Conservation (phyloP, 2,113 vertebrate species). For the Piliocolobus tephrosceles region DNA sequence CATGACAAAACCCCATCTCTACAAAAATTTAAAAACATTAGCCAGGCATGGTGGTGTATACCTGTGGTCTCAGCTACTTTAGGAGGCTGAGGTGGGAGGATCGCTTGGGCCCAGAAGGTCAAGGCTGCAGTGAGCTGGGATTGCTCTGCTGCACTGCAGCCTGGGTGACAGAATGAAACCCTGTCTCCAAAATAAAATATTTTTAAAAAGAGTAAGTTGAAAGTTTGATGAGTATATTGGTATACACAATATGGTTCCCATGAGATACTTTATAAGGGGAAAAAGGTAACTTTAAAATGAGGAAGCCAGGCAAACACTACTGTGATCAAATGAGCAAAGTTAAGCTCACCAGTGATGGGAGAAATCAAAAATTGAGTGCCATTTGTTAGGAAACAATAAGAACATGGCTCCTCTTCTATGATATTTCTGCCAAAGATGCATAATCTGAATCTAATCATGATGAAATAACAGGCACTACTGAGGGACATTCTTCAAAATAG, state of each 20-base stretch:
- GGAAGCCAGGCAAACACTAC: neutral
- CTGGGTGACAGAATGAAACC: too few species aligned
- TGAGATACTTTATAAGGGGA: neutral
- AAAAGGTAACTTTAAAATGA: neutral
- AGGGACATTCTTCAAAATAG: neutral
- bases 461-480: neutral
- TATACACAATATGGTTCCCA: neutral
- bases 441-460: neutral
- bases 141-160: too few species aligned
- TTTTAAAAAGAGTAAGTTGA: neutral
- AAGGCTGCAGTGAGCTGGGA: too few species aligned
- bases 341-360: neutral
- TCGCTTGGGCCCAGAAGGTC: too few species aligned
- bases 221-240: neutral
- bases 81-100: too few species aligned
- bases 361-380: neutral
- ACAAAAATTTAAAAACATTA: too few species aligned
- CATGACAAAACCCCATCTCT: too few species aligned
- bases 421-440: neutral
- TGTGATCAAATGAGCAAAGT: neutral
- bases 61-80: too few species aligned
- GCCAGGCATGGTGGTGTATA: too few species aligned
- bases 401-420: neutral
- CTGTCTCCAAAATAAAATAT: too few species aligned
- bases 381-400: neutral